Conservation (phyloP, 2,113 vertebrate genomes). For the Trogon melanurus region DNA sequence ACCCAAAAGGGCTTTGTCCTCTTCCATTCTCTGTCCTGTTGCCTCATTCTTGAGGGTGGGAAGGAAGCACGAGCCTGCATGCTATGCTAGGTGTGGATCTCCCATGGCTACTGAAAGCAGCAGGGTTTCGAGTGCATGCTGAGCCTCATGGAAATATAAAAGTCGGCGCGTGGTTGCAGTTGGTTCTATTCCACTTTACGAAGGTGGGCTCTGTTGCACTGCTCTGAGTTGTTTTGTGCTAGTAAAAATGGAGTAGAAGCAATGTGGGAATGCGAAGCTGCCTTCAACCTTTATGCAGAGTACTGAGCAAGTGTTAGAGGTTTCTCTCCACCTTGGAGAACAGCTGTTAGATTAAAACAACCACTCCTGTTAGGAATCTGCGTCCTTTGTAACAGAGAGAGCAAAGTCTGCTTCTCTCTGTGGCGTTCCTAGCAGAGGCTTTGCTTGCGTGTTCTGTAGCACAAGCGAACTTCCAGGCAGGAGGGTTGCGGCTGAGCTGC, state of each 20-base stretch:
- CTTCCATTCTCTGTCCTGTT: not conserved
- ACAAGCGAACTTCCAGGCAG: not conserved
- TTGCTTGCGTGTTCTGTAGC: not conserved
- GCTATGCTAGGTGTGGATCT: not conserved
- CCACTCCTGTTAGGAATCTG: not conserved
- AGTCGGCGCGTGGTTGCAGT: accelerated
- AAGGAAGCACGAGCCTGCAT: not conserved
- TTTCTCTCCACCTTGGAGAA: not conserved
- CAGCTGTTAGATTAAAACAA: not conserved
- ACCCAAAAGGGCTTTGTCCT: not conserved
- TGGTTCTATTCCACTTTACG: not conserved
- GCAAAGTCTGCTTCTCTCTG: not conserved
- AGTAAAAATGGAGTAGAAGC: not conserved
- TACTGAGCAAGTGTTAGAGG: not conserved
- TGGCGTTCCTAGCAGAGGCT: not conserved
- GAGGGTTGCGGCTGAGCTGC: not conserved
- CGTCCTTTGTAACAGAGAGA: not conserved
- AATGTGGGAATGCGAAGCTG: not conserved
- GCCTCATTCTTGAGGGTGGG: not conserved
- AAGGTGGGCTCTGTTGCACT: not conserved
- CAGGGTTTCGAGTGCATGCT: not conserved
- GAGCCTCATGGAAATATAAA: not conserved
- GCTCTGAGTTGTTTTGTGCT: not conserved
- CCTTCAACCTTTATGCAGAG: not conserved
- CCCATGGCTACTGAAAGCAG: not conserved